phyloP scores from a whole-genome alignment of 2,113 vertebrate genomes.

The Pontoporia blainvillei region DNA sequence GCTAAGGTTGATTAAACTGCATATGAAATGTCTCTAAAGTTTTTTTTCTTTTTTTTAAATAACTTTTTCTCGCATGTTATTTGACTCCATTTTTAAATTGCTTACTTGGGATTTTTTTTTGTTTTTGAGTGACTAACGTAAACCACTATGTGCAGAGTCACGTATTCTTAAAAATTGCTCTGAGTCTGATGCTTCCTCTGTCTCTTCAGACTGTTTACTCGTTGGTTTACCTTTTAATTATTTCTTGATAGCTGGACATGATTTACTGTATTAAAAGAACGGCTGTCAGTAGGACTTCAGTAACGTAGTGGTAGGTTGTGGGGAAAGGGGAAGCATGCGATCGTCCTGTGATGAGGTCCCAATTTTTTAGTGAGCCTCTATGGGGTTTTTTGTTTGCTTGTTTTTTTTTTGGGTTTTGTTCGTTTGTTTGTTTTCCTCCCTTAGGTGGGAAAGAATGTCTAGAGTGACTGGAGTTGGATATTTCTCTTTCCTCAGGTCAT shows the following conservation, averaged over 20 bases:
- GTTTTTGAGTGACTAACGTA: background rate
- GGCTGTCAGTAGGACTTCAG: background rate
- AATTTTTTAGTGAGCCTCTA: background rate
- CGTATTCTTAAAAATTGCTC: background rate
- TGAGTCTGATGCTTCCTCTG: background rate
- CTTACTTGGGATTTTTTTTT: background rate
- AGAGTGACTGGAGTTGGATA: background rate
- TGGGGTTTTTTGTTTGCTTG: background rate
- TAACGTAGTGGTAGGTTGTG: background rate
- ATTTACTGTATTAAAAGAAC: background rate
- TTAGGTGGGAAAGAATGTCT: background rate
- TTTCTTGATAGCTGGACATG: background rate
- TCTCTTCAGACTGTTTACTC: background rate
- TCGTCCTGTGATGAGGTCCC: background rate
- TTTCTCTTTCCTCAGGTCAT: background rate
- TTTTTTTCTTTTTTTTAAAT: background rate
- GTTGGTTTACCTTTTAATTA: background rate
- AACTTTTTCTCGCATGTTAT: background rate
- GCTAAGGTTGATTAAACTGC: background rate
- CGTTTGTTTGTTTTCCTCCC: background rate
- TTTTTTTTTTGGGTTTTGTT: rapidly evolving
- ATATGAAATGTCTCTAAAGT: background rate
- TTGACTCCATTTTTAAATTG: background rate
- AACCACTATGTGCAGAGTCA: background rate
- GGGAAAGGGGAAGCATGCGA: background rate